phyloP scores from a whole-genome alignment of 2,797 vertebrate genomes.

The Manis crassicaudata region DNA sequence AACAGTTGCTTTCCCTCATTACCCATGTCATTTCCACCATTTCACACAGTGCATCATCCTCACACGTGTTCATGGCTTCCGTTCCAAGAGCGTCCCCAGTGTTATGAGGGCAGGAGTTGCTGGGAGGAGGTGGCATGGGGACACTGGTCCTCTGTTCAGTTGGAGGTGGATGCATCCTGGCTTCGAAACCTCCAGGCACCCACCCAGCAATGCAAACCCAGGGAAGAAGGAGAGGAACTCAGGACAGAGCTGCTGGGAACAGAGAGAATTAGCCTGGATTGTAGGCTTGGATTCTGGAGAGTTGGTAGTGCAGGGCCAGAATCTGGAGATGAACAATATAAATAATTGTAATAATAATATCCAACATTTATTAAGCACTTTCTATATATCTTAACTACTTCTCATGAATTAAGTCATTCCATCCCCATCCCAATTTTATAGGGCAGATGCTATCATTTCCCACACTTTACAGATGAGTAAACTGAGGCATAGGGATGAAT shows the following conservation, averaged over 20 bases:
- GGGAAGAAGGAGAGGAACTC: background rate
- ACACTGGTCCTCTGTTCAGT: background rate
- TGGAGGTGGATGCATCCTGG: background rate
- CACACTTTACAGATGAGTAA: background rate
- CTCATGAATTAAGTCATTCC: background rate
- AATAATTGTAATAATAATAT: background rate
- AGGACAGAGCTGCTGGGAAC: too few relatives aligned
- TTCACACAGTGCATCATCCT: background rate
- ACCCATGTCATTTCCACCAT: background rate
- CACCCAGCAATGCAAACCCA: background rate
- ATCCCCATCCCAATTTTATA: background rate
- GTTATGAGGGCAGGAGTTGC: background rate
- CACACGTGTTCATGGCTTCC: background rate
- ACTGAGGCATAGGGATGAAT: background rate
- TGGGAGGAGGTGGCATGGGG: too few relatives aligned
- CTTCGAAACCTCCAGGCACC: background rate
- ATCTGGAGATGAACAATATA: background rate
- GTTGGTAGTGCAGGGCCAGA: background rate
- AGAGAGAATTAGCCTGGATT: background rate
- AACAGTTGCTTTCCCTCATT: constrained; percentile 25
- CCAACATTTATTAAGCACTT: background rate
- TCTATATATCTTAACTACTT: background rate
- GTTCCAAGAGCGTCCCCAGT: background rate
- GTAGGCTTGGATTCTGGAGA: background rate
- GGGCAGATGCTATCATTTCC: background rate